Conservation (phyloP, 2,113 vertebrate genomes). For the Fregetta grallaria region DNA sequence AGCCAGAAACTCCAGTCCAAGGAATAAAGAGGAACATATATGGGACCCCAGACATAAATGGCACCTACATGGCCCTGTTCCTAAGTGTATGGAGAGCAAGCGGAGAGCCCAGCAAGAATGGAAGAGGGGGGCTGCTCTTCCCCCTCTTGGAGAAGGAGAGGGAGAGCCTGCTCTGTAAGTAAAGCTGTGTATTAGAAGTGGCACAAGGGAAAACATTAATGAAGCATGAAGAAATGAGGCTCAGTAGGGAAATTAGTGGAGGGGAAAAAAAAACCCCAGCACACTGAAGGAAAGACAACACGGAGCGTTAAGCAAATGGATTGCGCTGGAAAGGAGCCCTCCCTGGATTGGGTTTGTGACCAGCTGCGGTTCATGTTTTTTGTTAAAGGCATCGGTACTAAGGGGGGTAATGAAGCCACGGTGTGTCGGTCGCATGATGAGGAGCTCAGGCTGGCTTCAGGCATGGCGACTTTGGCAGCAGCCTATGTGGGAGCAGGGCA, state of each 20-base stretch:
- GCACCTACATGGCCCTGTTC: accelerated
- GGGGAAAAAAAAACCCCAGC: neutral
- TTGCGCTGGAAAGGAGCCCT: neutral
- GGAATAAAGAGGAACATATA: neutral
- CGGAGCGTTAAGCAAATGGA: neutral
- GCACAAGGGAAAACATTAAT: neutral
- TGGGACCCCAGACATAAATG: neutral
- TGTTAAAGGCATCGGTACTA: neutral
- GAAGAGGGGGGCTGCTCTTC: neutral
- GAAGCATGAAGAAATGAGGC: neutral
- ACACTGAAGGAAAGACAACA: neutral
- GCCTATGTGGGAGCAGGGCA: neutral
- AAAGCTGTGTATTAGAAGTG: neutral
- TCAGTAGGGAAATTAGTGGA: constrained; percentile 17
- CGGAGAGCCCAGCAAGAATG: neutral
- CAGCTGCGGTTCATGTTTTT: neutral
- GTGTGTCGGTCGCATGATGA: accelerated
- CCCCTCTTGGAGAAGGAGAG: neutral
- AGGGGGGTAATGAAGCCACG: neutral
- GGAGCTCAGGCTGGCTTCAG: neutral
- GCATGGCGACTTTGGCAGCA: accelerated
- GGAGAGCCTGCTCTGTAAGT: neutral
- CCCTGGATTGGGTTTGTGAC: neutral
- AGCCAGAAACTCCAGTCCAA: neutral
- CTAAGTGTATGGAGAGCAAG: neutral